phyloP scores from a whole-genome alignment of 1,140 invertebrate genomes.

The Battus philenor region DNA sequence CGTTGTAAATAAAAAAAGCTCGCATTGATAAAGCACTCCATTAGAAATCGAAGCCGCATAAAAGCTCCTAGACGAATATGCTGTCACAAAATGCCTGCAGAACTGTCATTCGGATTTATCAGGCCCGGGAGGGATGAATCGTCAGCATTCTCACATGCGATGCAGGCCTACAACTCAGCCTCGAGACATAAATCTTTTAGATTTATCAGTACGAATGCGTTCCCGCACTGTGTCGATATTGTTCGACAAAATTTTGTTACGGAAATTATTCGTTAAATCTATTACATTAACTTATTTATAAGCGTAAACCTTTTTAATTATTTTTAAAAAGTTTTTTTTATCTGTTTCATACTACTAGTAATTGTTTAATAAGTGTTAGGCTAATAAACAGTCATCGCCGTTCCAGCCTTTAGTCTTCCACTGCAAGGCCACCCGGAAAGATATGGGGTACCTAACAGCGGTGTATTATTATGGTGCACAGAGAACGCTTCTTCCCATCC shows the following conservation, averaged over 20 bases:
- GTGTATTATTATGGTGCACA: too few species aligned
- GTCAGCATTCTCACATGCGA: conserved; percentile 22
- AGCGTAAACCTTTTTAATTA: background rate
- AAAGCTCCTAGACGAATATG: conserved; percentile 9
- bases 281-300: too few species aligned
- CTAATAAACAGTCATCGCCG: too few species aligned
- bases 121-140: conserved; percentile 21
- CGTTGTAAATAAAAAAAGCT: background rate
- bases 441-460: too few species aligned
- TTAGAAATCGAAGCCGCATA: conserved; percentile 10
- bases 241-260: background rate
- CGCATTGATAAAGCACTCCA: conserved; percentile 1
- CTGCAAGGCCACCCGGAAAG: too few species aligned
- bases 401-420: too few species aligned
- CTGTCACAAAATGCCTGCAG: conserved; percentile 14
- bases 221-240: conserved; percentile 4
- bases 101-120: conserved; percentile 10
- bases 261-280: conserved; percentile 2
- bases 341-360: too few species aligned
- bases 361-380: too few species aligned
- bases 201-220: conserved; percentile 22
- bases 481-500: too few species aligned
- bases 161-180: conserved; percentile 19
- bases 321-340: too few species aligned
- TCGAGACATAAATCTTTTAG: conserved; percentile 26